Conservation (phyloP, 2,797 vertebrate species). For the Saxicola maurus region DNA sequence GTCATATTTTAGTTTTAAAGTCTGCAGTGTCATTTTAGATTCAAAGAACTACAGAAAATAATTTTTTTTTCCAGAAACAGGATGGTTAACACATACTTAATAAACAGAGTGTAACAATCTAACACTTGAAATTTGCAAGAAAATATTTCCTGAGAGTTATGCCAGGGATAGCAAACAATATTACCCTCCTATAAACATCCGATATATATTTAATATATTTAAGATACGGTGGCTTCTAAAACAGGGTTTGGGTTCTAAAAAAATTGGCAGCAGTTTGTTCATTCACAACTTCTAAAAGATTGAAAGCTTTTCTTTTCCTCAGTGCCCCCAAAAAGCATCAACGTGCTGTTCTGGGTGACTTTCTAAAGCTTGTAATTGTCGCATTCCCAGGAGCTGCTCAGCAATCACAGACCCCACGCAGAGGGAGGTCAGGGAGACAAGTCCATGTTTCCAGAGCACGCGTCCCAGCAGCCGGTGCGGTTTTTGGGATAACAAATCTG, state of each 20-base stretch:
- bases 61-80: not conserved
- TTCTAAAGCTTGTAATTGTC: conserved; percentile 39
- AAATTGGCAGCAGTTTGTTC: not conserved
- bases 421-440: conserved; percentile 17
- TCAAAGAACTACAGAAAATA: not conserved
- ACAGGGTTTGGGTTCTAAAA: not conserved
- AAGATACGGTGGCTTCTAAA: not conserved
- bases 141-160: not conserved
- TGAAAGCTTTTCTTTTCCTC: not conserved
- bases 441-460: not conserved
- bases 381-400: conserved; percentile 27
- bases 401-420: not conserved
- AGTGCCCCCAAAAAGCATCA: not conserved
- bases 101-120: not conserved
- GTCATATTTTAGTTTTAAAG: not conserved
- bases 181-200: not conserved
- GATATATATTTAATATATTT: not conserved
- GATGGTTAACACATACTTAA: not conserved
- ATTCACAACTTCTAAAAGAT: not conserved
- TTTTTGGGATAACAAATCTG: too few relatives aligned
- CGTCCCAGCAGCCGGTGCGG: too few relatives aligned
- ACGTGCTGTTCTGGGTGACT: conserved; percentile 7
- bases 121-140: not conserved
- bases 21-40: not conserved
- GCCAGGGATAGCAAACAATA: not conserved